Conservation (phyloP, 2,113 vertebrate genomes). For the Micromys minutus region DNA sequence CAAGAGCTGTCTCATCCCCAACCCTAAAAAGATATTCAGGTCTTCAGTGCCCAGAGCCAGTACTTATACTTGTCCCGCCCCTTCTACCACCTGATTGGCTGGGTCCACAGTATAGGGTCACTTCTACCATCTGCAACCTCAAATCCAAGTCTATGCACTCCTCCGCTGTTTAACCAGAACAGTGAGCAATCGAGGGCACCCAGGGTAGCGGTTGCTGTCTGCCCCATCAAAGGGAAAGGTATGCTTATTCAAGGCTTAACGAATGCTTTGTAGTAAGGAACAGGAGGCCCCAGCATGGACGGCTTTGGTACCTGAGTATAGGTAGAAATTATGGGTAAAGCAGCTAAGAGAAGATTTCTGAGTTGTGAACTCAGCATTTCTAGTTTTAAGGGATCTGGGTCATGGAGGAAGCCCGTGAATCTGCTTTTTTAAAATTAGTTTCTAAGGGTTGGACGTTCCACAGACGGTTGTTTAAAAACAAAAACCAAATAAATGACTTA, state of each 20-base stretch:
- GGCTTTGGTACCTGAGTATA: not conserved
- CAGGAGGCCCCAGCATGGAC: not conserved
- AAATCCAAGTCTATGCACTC: not conserved
- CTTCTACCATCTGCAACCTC: not conserved
- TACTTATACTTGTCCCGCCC: not conserved
- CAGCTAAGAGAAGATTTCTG: not conserved
- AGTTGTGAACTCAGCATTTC: not conserved
- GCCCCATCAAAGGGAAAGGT: not conserved
- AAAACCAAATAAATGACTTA: not conserved
- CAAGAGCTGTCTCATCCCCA: not conserved
- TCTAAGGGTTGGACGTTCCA: not conserved
- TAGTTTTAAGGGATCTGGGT: not conserved
- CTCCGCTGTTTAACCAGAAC: not conserved
- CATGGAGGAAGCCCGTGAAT: not conserved
- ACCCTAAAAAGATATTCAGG: not conserved
- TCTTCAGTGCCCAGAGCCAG: not conserved
- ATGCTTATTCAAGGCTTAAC: not conserved
- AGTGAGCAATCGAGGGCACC: fast-evolving
- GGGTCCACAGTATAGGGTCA: not conserved
- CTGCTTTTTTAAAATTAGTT: not conserved
- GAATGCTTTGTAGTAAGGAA: not conserved
- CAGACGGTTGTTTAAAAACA: not conserved
- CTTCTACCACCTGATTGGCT: not conserved
- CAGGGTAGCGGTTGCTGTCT: not conserved
- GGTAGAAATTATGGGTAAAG: not conserved